Evolutionary conservation across 1,140 invertebrate genomes (phyloP), one percentile per base, ranked within the genome.

Genomic region (Ptiloglossa arizonensis): DNA sequence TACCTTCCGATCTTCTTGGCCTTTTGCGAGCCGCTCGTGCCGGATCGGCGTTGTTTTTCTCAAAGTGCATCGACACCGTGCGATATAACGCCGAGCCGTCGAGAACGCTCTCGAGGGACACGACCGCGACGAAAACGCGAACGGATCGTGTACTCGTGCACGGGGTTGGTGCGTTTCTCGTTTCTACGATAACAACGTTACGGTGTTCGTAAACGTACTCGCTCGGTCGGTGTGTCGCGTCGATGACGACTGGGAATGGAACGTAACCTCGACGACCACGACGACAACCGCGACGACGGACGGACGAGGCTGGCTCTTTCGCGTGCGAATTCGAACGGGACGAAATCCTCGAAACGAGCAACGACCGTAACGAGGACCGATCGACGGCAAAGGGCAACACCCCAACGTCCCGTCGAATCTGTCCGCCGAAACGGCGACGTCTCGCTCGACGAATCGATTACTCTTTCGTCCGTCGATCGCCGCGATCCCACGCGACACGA

Each of bases 351-450:
- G 59, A 41, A 41, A 41, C 41, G 41, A 50, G 27, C 57, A 8
- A 24, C 57, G 46, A 35, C 54, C 17, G 35, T 32, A 52, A 6
- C 17, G 44, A 38, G 62, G 67, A 19, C 17, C 57, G 60, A 41
- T 71, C 72, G 80, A 59, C 41, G 78, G 44, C 63, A 62, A 64
- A 64, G 56, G 81, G 72, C 81, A 64, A 82, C 63, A 81, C 73
- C 73, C 59, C 64, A 68, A 50, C 52, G n/a, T 27, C n/a, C n/a
- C 38, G 41, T 69, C 44, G 54, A 50, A 69, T 76, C 64, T 5
- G 29, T 32, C 54, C 15, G 19, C 24, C 38, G 38, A 56, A 74
- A 50, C 19, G 13, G 50, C 38, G 15, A 67, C 63, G 72, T 68
- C 56, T 69, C 32, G 27, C 15, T 11, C 13, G 52, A 54, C 48